phyloP scores from a whole-genome alignment of 2,888 invertebrate species.

The Phengaris arion region DNA sequence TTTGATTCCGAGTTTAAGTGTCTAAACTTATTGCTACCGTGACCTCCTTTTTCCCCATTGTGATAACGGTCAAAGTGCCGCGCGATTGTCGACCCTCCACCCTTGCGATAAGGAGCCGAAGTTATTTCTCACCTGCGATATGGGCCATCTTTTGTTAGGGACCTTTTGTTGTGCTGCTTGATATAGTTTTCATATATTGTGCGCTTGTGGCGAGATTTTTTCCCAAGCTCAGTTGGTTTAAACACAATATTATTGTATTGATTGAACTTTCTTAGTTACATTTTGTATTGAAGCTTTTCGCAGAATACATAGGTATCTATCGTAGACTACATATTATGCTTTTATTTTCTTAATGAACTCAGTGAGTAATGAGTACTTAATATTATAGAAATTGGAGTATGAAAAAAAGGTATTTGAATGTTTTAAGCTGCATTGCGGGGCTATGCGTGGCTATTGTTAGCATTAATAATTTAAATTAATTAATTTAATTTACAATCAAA shows the following conservation, averaged over 20 bases:
- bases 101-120: slow-evolving; percentile 32
- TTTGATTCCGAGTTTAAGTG: slow-evolving; percentile 41
- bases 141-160: slow-evolving; percentile 43
- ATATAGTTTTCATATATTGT: slow-evolving; percentile 41
- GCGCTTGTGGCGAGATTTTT: slow-evolving; percentile 32
- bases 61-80: slow-evolving; percentile 33
- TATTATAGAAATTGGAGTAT: too few relatives aligned
- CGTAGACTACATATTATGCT: too few relatives aligned
- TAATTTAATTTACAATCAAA: too few relatives aligned
- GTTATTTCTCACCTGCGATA: slow-evolving; percentile 32
- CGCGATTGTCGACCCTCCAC: slow-evolving; percentile 30
- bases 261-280: not conserved
- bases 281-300: slow-evolving; percentile 3
- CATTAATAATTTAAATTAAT: too few relatives aligned
- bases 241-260: not conserved
- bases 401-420: too few relatives aligned
- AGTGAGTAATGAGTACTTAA: too few relatives aligned
- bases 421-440: too few relatives aligned
- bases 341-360: too few relatives aligned
- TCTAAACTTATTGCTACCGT: slow-evolving; percentile 45
- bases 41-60: slow-evolving; percentile 54
- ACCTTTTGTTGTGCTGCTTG: slow-evolving; percentile 40
- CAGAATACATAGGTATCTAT: not conserved
- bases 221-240: slow-evolving; percentile 25
- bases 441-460: too few relatives aligned